Percentiles rank a stretch among this genome's conserved stretches.
These are phyloP conservation scores for Myathropa florea DNA, from an alignment of 2,888 invertebrate species.

Conservation along the genomic window DNA sequence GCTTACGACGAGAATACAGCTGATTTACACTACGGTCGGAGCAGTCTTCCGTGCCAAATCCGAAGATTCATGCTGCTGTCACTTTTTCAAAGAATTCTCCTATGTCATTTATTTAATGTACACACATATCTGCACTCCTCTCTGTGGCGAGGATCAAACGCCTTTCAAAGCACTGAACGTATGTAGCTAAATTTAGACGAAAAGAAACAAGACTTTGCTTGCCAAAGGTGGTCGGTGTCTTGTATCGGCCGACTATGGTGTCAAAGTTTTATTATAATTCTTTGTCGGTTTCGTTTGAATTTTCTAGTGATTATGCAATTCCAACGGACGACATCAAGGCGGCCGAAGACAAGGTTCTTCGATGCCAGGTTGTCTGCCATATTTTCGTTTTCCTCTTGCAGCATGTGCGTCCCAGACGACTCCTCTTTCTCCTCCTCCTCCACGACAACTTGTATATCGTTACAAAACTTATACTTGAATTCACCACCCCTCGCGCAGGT, in stretches of 20 bases:
- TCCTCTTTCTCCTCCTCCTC: background rate
- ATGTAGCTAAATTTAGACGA: constrained; percentile 56
- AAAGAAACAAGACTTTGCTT: constrained; percentile 13
- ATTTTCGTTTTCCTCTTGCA: background rate
- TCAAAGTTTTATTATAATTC: constrained; percentile 24
- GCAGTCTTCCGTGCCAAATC: constrained; percentile 15
- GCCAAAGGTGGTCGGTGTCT: constrained; percentile 26
- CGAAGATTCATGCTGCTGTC: background rate
- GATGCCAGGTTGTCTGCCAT: constrained; percentile 53
- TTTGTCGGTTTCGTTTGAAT: background rate
- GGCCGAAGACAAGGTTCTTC: background rate
- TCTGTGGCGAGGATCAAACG: constrained; percentile 4
- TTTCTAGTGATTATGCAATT: constrained; percentile 55
- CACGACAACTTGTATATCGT: background rate
- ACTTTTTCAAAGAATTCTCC: background rate
- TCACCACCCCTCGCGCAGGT: constrained; percentile 51
- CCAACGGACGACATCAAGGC: constrained; percentile 7
- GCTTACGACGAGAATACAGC: constrained; percentile 14
- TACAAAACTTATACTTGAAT: background rate
- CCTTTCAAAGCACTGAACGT: constrained; percentile 10
- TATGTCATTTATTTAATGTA: background rate
- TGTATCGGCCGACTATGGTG: constrained; percentile 37
- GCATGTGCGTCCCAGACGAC: background rate
- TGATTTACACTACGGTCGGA: constrained; percentile 7
- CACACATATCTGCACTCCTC: background rate